These are phyloP conservation scores for Coendou prehensilis DNA, from an alignment of 2,797 vertebrate genomes.

Conservation along the genomic window DNA sequence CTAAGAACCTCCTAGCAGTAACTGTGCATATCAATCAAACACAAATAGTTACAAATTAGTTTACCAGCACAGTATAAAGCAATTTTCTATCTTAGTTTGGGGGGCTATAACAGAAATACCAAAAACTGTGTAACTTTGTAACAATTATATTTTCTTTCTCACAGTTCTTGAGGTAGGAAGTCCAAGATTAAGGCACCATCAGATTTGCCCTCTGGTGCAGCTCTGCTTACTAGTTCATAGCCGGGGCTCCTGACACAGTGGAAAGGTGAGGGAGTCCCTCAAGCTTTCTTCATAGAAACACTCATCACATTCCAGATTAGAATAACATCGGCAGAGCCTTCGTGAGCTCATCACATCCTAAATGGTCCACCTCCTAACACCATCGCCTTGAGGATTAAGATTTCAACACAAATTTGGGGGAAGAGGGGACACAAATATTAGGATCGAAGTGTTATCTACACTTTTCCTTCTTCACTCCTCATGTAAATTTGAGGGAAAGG, in stretches of 20 bases:
- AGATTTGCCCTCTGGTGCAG: neutral
- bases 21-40: neutral
- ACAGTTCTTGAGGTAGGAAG: neutral
- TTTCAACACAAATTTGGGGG: neutral
- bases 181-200: neutral
- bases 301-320: neutral
- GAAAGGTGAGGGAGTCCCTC: neutral
- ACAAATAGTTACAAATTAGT: neutral
- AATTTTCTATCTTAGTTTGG: neutral
- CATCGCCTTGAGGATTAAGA: neutral
- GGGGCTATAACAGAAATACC: neutral
- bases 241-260: neutral
- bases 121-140: neutral
- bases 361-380: neutral
- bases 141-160: conserved; percentile 32
- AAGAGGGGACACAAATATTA: neutral
- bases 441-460: neutral
- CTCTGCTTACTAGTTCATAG: neutral
- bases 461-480: neutral
- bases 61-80: neutral
- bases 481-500: neutral
- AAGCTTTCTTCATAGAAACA: neutral
- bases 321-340: neutral
- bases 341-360: too few relatives aligned
- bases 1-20: neutral